Base-by-base conservation (phyloP, 2,888 invertebrate genomes). In the Ectropis crepuscularia region DNA sequence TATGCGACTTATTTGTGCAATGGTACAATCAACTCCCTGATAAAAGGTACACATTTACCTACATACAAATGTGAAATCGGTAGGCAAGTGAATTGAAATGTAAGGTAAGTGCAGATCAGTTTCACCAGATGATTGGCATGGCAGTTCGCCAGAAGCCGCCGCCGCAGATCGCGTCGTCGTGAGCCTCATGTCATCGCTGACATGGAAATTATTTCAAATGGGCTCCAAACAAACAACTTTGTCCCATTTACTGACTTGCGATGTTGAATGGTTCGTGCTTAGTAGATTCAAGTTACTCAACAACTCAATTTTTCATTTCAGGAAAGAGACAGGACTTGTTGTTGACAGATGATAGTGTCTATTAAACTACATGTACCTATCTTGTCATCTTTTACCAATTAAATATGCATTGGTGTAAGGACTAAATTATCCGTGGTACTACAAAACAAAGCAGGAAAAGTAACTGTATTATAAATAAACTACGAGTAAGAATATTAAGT, bases 41-140 rank as follows among this genome's bases (percentile, higher is more conserved):
- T 46, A 46, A 8, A 48, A 5, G 12, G 9, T 36, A 39, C 16
- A 28, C 16, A 28, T 28, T 12, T 41, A 45, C 41, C 48, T 36
- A 37, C 36, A 36, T 8, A 45, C 53, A 37, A 47, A 60, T 60
- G 57, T 53, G 63, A 63, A 66, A 60, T 61, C 50, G 72, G 67
- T 74, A 69, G 71, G 74, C 74, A 75, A 79, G 74, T 72, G 77
- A 76, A 74, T 74, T 73, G 67, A 77, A 75, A 74, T 80, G 77
- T 75, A 58, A 65, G 48, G 46, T 57, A 59, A 78, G 74, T 78
- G 75, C 74, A 74, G 73, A 76, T 77, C 70, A 77, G 76, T 86
- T 87, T 87, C 86, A 83, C 82, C 71, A 69, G 66, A 66, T 83
- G 87, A 87, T 85, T 83, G 86, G 86, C 86, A 75, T 82, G 85